Conservation (phyloP, 2,888 invertebrate species). For the Chaetoderma sp. region DNA sequence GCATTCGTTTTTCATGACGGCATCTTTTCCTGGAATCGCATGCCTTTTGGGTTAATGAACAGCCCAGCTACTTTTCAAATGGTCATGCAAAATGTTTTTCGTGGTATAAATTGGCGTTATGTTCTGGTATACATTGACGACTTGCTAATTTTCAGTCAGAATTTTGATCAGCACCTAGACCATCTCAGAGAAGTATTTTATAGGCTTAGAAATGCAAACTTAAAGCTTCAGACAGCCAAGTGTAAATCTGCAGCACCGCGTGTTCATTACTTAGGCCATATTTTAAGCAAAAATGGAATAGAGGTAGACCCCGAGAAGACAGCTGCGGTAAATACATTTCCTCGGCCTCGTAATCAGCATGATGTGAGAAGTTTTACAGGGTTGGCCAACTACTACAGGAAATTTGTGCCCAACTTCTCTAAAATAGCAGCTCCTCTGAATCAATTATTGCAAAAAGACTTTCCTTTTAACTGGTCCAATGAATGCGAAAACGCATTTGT, state of each 20-base stretch:
- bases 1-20: constrained; percentile 36
- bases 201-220: constrained; percentile 3
- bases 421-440: constrained; percentile 48
- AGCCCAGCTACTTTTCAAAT: constrained; percentile 36
- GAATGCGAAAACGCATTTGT: constrained; percentile 48
- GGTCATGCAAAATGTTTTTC: constrained; percentile 33
- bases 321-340: no score
- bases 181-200: no score
- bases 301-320: not conserved
- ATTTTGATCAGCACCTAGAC: no score
- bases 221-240: constrained; percentile 2
- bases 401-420: constrained; percentile 53
- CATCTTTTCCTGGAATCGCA: constrained; percentile 25
- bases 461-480: constrained; percentile 42
- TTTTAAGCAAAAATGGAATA: constrained; percentile 1
- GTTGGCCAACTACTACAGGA: constrained; percentile 54
- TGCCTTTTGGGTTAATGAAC: constrained; percentile 39
- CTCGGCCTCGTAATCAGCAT: no score
- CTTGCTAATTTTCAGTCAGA: constrained; percentile 26
- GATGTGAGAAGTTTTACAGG: constrained; percentile 3
- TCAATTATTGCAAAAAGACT: constrained; percentile 43
- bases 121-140: constrained; percentile 36
- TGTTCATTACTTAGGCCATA: constrained; percentile 6
- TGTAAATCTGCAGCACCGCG: constrained; percentile 2
- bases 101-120: constrained; percentile 33